These are phyloP conservation scores for Pterois miles DNA, from an alignment of 2,797 vertebrate species.

Conservation along the genomic window DNA sequence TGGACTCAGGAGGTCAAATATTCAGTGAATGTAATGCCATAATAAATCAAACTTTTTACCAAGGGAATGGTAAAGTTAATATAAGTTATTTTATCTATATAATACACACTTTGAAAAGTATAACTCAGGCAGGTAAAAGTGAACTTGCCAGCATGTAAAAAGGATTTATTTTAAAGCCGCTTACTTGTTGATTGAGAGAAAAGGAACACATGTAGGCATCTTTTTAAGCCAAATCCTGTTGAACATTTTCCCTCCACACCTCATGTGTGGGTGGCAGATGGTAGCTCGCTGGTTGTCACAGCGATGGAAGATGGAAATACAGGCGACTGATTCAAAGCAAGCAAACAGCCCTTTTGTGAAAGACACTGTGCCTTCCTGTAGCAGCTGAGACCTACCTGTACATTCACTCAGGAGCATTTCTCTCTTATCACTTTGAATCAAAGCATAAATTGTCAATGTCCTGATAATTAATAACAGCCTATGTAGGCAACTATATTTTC, in stretches of 20 bases:
- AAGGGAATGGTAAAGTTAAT: conserved; percentile 22
- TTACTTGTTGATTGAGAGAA: conserved; percentile 40
- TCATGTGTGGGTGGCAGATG: conserved; percentile 70
- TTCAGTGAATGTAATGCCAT: conserved; percentile 21
- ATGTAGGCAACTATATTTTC: neutral
- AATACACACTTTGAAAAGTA: conserved; percentile 15
- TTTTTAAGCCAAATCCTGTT: conserved; percentile 39
- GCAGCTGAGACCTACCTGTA: conserved; percentile 18
- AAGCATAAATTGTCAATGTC: neutral
- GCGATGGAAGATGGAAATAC: conserved; percentile 59
- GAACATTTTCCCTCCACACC: conserved; percentile 52
- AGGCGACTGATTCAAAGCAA: conserved; percentile 59
- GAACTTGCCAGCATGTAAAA: neutral
- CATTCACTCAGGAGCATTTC: neutral
- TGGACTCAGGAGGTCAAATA: conserved; percentile 62
- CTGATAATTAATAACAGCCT: neutral
- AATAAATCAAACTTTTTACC: conserved; percentile 53
- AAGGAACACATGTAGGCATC: conserved; percentile 18
- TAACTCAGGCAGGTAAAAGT: neutral
- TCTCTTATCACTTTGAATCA: neutral
- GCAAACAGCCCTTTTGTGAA: conserved; percentile 41
- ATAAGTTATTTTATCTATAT: conserved; percentile 25
- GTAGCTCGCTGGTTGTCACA: conserved; percentile 56
- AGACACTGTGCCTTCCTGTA: conserved; percentile 12
- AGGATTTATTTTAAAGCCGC: neutral